Conservation (phyloP, 37 sponge, comb jelly and placozoan species). For the Spongilla lacustris region DNA sequence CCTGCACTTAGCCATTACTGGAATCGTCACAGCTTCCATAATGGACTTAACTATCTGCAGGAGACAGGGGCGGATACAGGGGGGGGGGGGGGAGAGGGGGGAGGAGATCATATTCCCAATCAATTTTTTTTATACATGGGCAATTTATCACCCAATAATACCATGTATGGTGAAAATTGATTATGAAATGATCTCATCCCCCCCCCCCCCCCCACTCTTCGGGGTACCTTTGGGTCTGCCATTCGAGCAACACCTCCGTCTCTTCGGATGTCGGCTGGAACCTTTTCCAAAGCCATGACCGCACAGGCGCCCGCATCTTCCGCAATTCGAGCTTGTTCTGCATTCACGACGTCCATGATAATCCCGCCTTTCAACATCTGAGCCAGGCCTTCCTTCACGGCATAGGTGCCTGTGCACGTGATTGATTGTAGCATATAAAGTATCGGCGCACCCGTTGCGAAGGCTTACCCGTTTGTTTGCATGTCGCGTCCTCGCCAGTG, state of each 20-base stretch:
- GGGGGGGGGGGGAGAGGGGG: background rate
- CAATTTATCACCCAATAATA: no score
- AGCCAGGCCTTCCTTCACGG: slow-evolving; percentile 74
- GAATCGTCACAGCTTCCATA: slow-evolving; percentile 74
- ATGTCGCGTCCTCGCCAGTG: background rate
- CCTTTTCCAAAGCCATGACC: slow-evolving; percentile 83
- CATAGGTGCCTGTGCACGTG: slow-evolving; percentile 30
- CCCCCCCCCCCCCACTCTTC: no score
- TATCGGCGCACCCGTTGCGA: background rate
- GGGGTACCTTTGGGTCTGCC: slow-evolving; percentile 79
- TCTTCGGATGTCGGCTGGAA: slow-evolving; percentile 82
- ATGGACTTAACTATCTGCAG: slow-evolving; percentile 71
- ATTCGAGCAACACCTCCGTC: slow-evolving; percentile 83
- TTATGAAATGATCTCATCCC: no score
- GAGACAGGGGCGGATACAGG: background rate
- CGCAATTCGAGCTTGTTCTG: slow-evolving; percentile 75
- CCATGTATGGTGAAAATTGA: no score
- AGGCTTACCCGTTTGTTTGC: background rate
- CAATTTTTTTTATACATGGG: background rate
- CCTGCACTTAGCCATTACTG: slow-evolving; percentile 89
- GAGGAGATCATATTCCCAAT: no score
- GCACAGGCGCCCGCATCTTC: slow-evolving; percentile 89
- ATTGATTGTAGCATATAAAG: no score
- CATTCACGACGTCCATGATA: slow-evolving; percentile 86
- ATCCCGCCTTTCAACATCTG: slow-evolving; percentile 88